These are phyloP conservation scores for Leguminivora glycinivorella DNA, from an alignment of 1,140 invertebrate genomes.

Conservation along the genomic window DNA sequence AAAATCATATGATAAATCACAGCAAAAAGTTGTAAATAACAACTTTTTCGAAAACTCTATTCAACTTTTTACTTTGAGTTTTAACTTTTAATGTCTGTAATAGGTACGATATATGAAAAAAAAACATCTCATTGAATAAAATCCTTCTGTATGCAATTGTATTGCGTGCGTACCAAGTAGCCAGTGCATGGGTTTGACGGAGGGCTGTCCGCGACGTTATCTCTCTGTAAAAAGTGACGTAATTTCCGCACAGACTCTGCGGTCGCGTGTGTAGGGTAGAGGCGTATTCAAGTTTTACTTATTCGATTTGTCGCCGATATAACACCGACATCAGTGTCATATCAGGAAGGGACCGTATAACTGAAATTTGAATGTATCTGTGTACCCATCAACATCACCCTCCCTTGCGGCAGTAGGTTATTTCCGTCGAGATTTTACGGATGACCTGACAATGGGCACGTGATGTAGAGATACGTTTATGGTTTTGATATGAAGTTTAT, in stretches of 20 bases:
- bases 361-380: too few relatives aligned
- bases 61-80: too few relatives aligned
- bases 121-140: neutral
- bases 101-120: neutral
- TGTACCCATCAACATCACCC: too few relatives aligned
- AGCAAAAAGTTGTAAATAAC: too few relatives aligned
- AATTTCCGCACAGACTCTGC: neutral
- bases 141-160: neutral
- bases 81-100: neutral
- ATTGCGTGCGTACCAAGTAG: neutral
- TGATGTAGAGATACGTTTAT: neutral
- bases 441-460: neutral
- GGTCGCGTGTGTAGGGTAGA: neutral
- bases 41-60: too few relatives aligned
- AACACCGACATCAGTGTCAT: too few relatives aligned
- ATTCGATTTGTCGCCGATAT: too few relatives aligned
- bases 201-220: neutral
- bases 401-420: neutral
- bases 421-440: neutral
- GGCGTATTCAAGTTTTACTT: too few relatives aligned
- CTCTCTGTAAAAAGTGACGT: neutral
- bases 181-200: constrained; percentile 3
- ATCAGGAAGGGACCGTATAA: too few relatives aligned
- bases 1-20: too few relatives aligned
- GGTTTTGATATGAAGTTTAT: too few relatives aligned